Conservation (phyloP, 2,113 vertebrate species). For the Tachycineta bicolor region DNA sequence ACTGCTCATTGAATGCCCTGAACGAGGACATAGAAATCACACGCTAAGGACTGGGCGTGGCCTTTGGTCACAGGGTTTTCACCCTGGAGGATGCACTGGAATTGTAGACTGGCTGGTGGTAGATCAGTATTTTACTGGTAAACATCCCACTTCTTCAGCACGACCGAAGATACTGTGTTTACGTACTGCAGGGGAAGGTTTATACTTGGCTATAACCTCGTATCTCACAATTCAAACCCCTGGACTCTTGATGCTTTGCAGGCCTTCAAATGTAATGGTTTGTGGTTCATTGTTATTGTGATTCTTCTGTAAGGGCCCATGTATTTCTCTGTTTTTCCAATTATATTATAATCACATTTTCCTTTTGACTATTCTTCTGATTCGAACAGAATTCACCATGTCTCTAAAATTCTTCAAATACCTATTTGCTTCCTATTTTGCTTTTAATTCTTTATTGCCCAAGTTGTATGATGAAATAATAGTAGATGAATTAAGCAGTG, state of each 20-base stretch:
- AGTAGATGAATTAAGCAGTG: neutral
- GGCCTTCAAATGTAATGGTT: neutral
- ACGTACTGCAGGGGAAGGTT: fast-evolving
- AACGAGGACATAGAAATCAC: no score
- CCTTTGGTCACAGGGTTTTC: neutral
- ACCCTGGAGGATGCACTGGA: neutral
- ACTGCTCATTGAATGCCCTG: no score
- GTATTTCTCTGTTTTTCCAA: neutral
- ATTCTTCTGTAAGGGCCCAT: neutral
- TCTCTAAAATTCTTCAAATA: neutral
- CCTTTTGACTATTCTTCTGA: neutral
- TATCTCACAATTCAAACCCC: neutral
- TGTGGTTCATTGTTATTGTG: neutral
- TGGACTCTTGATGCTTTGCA: neutral
- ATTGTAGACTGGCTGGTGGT: neutral
- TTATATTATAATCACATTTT: neutral
- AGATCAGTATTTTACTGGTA: neutral
- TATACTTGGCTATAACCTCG: neutral
- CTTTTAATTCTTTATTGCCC: neutral
- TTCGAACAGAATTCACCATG: neutral
- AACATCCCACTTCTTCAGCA: neutral
- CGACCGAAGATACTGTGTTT: neutral
- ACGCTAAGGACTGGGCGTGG: neutral
- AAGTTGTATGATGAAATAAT: neutral
- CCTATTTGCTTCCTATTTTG: neutral